These are phyloP conservation scores for Cantharis flavilabris DNA, from an alignment of 2,888 invertebrate genomes.

Conservation along the genomic window DNA sequence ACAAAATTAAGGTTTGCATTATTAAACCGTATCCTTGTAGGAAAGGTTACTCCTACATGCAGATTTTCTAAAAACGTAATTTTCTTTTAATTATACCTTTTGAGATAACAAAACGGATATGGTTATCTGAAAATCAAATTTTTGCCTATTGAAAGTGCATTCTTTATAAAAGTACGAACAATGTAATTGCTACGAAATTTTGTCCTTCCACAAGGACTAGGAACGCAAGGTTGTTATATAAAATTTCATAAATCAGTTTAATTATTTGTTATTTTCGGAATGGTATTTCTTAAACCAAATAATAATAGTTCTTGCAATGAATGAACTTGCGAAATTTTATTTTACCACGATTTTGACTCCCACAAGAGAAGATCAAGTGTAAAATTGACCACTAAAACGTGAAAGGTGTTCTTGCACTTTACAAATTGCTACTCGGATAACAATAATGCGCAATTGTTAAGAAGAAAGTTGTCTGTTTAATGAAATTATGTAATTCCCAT, in stretches of 20 bases:
- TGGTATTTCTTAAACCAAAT: background rate
- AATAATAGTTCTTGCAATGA: background rate
- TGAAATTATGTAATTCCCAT: background rate
- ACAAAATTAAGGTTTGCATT: background rate
- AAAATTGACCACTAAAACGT: background rate
- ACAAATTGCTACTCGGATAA: background rate
- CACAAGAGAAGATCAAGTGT: background rate
- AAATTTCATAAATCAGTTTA: background rate
- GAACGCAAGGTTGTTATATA: background rate
- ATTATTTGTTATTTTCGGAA: background rate
- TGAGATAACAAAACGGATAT: background rate
- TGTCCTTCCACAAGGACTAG: background rate
- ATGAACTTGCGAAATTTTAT: background rate
- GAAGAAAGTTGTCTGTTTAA: background rate
- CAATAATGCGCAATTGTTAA: background rate
- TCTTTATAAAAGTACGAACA: background rate
- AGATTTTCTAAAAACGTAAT: background rate
- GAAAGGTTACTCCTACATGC: background rate
- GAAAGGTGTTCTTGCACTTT: background rate
- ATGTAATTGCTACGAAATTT: background rate
- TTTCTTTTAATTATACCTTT: background rate
- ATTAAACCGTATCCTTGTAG: background rate
- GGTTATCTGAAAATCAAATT: background rate
- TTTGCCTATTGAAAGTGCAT: background rate
- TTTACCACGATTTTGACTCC: background rate